Percentiles rank a stretch among this genome's conserved stretches.
Evolutionary conservation across 2,113 vertebrate genomes (phyloP).

Genomic region (Cygnus atratus): DNA sequence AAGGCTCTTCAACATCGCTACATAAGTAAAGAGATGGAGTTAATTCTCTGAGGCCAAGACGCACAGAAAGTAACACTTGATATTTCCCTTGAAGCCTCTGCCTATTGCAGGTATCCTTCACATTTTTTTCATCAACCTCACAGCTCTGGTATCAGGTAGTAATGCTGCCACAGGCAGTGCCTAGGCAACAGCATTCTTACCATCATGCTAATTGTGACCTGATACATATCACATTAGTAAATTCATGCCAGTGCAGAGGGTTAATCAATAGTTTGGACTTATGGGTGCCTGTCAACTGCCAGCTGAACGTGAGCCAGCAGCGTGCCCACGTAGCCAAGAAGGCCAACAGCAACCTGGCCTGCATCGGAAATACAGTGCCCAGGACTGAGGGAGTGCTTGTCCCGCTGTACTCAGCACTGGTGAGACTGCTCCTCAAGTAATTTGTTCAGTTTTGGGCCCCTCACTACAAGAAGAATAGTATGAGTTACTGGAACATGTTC

Average conservation of each 20-base stretch:
- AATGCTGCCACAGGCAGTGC: background rate
- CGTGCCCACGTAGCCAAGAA: no score
- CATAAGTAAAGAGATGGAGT: background rate
- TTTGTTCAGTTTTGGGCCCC: no score
- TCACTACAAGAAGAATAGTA: no score
- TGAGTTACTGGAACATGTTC: no score
- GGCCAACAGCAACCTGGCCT: no score
- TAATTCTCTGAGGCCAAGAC: background rate
- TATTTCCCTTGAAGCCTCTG: background rate
- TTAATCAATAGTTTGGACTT: background rate
- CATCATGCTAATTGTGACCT: background rate
- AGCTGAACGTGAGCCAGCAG: no score
- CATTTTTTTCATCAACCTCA: background rate
- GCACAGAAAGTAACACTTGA: background rate
- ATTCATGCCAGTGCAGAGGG: background rate
- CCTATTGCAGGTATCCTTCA: background rate
- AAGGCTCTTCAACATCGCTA: background rate
- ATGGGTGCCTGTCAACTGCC: no score
- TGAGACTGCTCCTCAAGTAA: no score
- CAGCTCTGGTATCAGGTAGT: background rate
- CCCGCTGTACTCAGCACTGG: no score
- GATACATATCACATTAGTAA: background rate
- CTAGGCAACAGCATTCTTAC: background rate
- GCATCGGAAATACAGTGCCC: no score
- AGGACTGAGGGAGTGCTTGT: no score